Conservation (phyloP, 2,797 vertebrate genomes). For the Prunella strophiata region DNA sequence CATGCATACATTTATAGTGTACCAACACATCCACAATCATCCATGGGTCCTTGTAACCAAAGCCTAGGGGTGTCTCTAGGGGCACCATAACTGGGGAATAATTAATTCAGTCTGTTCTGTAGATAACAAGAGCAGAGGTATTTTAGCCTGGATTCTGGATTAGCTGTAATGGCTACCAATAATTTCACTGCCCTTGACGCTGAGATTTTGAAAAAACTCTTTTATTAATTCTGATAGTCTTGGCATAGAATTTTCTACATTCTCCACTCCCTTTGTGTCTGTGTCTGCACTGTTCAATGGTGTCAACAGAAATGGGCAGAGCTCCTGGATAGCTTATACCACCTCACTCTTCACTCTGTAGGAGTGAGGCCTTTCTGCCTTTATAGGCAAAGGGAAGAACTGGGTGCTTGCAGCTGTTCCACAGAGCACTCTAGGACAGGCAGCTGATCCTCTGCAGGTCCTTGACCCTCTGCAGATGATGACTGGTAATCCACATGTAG, state of each 20-base stretch:
- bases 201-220: background rate
- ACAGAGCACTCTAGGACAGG: background rate
- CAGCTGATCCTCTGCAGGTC: background rate
- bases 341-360: background rate
- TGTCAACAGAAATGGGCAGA: background rate
- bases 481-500: background rate
- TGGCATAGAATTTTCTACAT: background rate
- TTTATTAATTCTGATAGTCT: background rate
- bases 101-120: background rate
- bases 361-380: background rate
- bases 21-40: background rate
- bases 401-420: background rate
- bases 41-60: background rate
- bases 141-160: background rate
- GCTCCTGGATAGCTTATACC: rapidly evolving
- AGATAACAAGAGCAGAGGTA: background rate
- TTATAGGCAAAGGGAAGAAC: background rate
- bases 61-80: background rate
- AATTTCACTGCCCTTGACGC: background rate
- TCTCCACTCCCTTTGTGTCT: background rate
- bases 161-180: background rate
- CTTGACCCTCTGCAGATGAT: background rate
- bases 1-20: background rate
- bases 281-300: background rate
- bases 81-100: background rate